Evolutionary conservation across 2,113 vertebrate species (phyloP).

Genomic region (Mormyrus lacerda): DNA sequence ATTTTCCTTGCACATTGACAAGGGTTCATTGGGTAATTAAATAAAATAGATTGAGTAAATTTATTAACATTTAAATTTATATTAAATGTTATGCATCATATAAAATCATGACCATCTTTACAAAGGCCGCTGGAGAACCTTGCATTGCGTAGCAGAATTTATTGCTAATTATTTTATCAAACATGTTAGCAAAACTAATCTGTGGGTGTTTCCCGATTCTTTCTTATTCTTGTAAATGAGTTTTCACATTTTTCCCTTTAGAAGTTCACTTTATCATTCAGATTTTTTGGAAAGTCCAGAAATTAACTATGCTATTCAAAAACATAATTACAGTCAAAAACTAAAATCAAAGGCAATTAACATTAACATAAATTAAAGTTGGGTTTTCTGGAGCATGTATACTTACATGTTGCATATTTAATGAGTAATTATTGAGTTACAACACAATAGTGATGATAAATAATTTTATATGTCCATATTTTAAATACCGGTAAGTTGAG

Average conservation of each 20-base stretch:
- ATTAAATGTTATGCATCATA: slow-evolving; percentile 79
- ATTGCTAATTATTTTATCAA: slow-evolving; percentile 79
- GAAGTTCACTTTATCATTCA: neutral
- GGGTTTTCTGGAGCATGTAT: neutral
- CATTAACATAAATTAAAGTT: neutral
- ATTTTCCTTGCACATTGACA: slow-evolving; percentile 74
- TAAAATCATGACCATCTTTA: slow-evolving; percentile 79
- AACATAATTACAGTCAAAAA: neutral
- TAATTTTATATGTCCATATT: neutral
- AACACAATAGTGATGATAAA: neutral
- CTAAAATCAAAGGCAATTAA: neutral
- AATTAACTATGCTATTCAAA: neutral
- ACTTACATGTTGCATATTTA: neutral
- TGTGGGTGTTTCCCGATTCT: neutral
- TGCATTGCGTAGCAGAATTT: slow-evolving; percentile 71
- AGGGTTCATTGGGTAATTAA: slow-evolving; percentile 79
- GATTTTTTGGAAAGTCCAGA: neutral
- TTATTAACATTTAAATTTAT: slow-evolving; percentile 81
- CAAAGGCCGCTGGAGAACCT: slow-evolving; percentile 72
- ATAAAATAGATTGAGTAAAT: slow-evolving; percentile 76
- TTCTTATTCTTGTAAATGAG: neutral
- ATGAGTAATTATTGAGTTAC: neutral
- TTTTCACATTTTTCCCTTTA: neutral
- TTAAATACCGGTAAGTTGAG: neutral
- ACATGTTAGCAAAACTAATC: neutral